A percentile compares a stretch with the other conserved stretches of the same genome.
Evolutionary conservation across 2,797 vertebrate species (phyloP).

Genomic region (Gouania willdenowi): DNA sequence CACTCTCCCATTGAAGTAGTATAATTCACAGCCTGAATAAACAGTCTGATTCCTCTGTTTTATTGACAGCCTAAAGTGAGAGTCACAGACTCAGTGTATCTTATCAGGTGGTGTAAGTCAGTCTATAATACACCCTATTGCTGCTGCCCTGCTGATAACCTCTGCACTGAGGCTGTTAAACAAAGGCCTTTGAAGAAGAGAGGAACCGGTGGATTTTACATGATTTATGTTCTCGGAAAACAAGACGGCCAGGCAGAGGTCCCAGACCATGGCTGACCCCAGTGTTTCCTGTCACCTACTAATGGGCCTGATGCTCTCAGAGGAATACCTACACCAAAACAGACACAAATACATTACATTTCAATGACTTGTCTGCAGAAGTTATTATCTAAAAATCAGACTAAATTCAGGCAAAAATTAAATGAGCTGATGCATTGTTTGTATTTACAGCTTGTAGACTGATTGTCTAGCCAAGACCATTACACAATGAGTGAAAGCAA

Average conservation of each 20-base stretch:
- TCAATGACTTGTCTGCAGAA: background rate
- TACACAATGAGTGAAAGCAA: constrained; percentile 59
- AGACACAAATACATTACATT: background rate
- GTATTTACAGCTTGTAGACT: constrained; percentile 32
- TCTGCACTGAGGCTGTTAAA: constrained; percentile 54
- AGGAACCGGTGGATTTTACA: constrained; percentile 52
- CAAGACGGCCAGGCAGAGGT: constrained; percentile 57
- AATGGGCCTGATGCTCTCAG: constrained; percentile 3
- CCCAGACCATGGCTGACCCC: constrained; percentile 64
- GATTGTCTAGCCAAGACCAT: constrained; percentile 27
- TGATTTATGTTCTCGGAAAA: constrained; percentile 72
- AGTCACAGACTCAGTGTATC: constrained; percentile 39
- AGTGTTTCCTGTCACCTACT: constrained; percentile 56
- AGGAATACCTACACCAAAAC: constrained; percentile 5
- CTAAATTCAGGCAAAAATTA: constrained; percentile 13
- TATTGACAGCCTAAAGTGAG: constrained; percentile 47
- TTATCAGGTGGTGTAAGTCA: constrained; percentile 62
- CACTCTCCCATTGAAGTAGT: constrained; percentile 37
- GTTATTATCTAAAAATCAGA: no score
- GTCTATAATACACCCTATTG: constrained; percentile 68
- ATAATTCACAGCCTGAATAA: constrained; percentile 53
- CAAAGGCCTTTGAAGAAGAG: constrained; percentile 73
- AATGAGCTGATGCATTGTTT: constrained; percentile 23
- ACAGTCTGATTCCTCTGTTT: constrained; percentile 38
- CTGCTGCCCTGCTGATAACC: constrained; percentile 69